Conservation (phyloP, 2,888 invertebrate species). For the Stenolophus ochropezus region DNA sequence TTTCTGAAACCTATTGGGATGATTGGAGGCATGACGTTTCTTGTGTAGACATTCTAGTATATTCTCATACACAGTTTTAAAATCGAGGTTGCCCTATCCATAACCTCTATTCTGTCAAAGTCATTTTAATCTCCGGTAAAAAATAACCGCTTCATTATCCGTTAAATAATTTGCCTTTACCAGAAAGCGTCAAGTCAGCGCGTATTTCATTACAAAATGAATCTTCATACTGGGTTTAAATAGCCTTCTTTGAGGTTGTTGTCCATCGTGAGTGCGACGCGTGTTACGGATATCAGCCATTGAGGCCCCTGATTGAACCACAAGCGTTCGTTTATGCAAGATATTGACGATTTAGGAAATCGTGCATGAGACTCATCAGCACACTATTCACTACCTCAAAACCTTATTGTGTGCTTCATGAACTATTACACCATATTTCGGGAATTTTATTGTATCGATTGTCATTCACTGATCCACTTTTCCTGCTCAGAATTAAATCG, state of each 20-base stretch:
- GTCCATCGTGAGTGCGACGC: background rate
- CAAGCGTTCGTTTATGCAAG: constrained; percentile 26
- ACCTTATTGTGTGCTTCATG: constrained; percentile 2
- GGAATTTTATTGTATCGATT: constrained; percentile 6
- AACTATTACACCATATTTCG: constrained; percentile 1
- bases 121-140: constrained; percentile 1
- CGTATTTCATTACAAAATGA: constrained; percentile 34
- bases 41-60: too few relatives aligned
- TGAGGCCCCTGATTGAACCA: constrained; percentile 4
- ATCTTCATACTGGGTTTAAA: constrained; percentile 21
- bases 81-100: too few relatives aligned
- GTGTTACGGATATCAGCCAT: constrained; percentile 20
- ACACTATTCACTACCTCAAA: background rate
- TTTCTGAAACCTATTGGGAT: too few relatives aligned
- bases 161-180: constrained; percentile 17
- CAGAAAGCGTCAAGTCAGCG: constrained; percentile 28
- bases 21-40: too few relatives aligned
- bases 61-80: too few relatives aligned
- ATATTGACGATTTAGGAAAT: constrained; percentile 50
- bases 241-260: constrained; percentile 25
- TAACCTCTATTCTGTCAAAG: background rate
- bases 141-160: constrained; percentile 15
- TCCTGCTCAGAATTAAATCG: background rate
- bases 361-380: constrained; percentile 48
- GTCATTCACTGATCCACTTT: background rate